Conservation (phyloP, 2,888 invertebrate species). For the Kuschelorhynchus macadamiae region DNA sequence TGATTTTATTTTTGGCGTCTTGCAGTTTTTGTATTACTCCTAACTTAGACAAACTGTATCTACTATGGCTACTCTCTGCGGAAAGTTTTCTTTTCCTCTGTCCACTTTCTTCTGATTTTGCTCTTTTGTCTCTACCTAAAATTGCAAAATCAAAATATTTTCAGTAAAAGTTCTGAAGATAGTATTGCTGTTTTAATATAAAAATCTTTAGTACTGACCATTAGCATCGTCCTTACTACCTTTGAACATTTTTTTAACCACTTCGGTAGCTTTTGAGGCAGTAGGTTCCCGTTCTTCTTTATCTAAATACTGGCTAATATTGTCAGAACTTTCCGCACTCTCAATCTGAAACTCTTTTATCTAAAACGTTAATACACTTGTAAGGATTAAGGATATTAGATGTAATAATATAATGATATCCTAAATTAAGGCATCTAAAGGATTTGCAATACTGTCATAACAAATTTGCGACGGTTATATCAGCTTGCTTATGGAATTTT, state of each 20-base stretch:
- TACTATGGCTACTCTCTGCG: slow-evolving; percentile 59
- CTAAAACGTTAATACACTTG: too few species aligned
- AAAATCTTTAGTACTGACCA: slow-evolving; percentile 1
- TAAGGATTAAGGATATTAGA: too few species aligned
- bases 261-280: slow-evolving; percentile 12
- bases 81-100: slow-evolving; percentile 59
- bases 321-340: slow-evolving; percentile 65
- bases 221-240: background rate
- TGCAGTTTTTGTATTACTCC: slow-evolving; percentile 59
- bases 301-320: slow-evolving; percentile 67
- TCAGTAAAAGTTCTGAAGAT: too few species aligned
- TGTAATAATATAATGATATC: too few species aligned
- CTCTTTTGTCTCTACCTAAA: background rate
- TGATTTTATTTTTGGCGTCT: slow-evolving; percentile 64
- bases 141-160: too few species aligned
- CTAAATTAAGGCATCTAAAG: too few species aligned
- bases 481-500: too few species aligned
- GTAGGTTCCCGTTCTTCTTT: slow-evolving; percentile 59
- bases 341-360: slow-evolving; percentile 53
- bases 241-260: slow-evolving; percentile 16
- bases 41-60: slow-evolving; percentile 58
- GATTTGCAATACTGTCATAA: too few species aligned
- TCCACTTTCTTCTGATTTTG: slow-evolving; percentile 19
- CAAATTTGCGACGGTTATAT: too few species aligned
- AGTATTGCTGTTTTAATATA: too few species aligned